These are phyloP conservation scores for Macrochelys suwanniensis DNA, from an alignment of 2,797 vertebrate species.

Conservation along the genomic window DNA sequence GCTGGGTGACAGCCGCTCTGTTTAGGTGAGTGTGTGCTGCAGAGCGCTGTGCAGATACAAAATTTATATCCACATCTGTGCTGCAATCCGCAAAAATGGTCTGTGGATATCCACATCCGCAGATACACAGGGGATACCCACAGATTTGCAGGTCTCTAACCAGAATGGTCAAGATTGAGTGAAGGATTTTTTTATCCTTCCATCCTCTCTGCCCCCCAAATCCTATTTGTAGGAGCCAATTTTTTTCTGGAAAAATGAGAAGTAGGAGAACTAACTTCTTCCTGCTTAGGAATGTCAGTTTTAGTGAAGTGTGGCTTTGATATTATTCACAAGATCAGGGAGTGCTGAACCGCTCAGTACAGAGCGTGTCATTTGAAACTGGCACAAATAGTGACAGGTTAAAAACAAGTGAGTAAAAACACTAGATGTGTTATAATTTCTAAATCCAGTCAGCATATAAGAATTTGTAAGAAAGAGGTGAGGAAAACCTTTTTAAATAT, in stretches of 20 bases:
- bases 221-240: neutral
- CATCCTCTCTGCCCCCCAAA: neutral
- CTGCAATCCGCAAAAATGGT: no score
- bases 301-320: neutral
- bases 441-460: neutral
- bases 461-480: neutral
- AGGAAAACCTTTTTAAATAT: neutral
- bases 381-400: neutral
- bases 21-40: no score
- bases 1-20: no score
- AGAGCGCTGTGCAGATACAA: no score
- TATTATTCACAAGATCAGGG: neutral
- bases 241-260: neutral
- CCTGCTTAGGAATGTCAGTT: neutral
- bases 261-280: neutral
- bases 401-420: neutral
- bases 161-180: neutral
- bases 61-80: no score
- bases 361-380: accelerated
- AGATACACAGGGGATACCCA: no score
- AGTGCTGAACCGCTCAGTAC: neutral
- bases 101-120: no score
- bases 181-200: neutral
- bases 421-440: neutral
- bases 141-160: neutral